Evolutionary conservation across 2,113 vertebrate species (phyloP).

Genomic region (Gnathonemus longibarbis): DNA sequence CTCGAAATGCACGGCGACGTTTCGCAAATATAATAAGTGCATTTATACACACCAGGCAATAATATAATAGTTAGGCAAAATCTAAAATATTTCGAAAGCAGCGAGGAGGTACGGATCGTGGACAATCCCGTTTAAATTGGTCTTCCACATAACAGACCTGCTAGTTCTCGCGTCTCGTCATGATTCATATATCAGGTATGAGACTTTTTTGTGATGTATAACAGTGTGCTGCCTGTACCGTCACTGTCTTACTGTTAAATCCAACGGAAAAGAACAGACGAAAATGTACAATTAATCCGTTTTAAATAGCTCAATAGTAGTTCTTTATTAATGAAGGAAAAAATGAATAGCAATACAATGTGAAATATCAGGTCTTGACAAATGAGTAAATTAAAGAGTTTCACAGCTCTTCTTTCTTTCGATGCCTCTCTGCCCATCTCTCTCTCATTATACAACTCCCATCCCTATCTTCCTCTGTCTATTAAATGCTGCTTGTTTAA

Average conservation of each 20-base stretch:
- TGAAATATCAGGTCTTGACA: slow-evolving; percentile 47
- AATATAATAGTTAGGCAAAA: neutral
- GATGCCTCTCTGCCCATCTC: slow-evolving; percentile 34
- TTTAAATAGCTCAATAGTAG: slow-evolving; percentile 52
- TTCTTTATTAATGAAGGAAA: slow-evolving; percentile 40
- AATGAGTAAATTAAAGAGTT: slow-evolving; percentile 53
- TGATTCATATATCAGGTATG: neutral
- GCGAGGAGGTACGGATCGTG: neutral
- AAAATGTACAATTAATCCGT: slow-evolving; percentile 53
- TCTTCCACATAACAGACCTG: neutral
- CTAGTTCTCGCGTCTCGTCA: neutral
- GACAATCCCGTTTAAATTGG: neutral
- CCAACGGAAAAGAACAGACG: slow-evolving; percentile 41
- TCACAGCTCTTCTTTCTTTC: slow-evolving; percentile 43
- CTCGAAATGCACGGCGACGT: neutral
- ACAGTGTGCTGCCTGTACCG: slow-evolving; percentile 25
- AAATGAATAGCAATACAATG: slow-evolving; percentile 48
- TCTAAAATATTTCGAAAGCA: neutral
- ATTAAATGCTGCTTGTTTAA: slow-evolving; percentile 58
- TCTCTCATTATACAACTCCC: neutral
- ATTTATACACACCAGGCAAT: neutral
- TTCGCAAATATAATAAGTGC: neutral
- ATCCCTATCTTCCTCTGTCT: neutral
- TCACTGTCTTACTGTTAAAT: slow-evolving; percentile 43
- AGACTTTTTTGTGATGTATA: neutral